Evolutionary conservation across 2,113 vertebrate species (phyloP).

Genomic region (Raja brachyura): DNA sequence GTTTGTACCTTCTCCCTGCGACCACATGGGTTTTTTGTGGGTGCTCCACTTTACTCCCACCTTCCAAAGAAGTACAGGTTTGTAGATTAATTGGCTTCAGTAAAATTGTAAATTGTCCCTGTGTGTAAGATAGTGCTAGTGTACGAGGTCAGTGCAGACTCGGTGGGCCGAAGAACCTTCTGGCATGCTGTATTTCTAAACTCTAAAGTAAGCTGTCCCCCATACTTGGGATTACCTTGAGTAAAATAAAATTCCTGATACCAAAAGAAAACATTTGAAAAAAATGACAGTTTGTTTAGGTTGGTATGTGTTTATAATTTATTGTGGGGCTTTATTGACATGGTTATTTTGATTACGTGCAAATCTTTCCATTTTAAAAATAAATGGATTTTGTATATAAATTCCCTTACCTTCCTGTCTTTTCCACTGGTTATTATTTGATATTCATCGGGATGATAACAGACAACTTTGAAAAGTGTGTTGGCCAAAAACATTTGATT

Average conservation of each 20-base stretch:
- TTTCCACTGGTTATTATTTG: slow-evolving; percentile 80
- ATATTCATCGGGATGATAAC: slow-evolving; percentile 79
- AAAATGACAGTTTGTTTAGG: background rate
- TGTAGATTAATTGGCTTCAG: too few species aligned
- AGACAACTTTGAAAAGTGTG: slow-evolving; percentile 70
- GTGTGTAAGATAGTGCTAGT: too few species aligned
- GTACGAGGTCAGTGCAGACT: too few species aligned
- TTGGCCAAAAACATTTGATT: slow-evolving; percentile 73
- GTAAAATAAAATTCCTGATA: background rate
- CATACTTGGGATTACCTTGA: background rate
- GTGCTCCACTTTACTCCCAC: too few species aligned
- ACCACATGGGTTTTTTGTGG: too few species aligned
- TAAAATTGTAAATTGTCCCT: too few species aligned
- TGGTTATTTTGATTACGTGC: background rate
- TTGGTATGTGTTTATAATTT: too few species aligned
- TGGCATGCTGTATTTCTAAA: too few species aligned
- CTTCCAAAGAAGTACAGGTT: too few species aligned
- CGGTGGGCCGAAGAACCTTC: too few species aligned
- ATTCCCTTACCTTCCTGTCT: slow-evolving; percentile 67
- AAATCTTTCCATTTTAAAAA: background rate
- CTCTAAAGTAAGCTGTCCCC: too few species aligned
- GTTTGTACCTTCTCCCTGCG: too few species aligned
- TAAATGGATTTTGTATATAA: background rate
- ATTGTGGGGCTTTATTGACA: background rate
- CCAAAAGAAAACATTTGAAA: background rate